These are phyloP conservation scores for Sinocyclocheilus maitianheensis DNA, from an alignment of 2,113 vertebrate species.

Conservation along the genomic window DNA sequence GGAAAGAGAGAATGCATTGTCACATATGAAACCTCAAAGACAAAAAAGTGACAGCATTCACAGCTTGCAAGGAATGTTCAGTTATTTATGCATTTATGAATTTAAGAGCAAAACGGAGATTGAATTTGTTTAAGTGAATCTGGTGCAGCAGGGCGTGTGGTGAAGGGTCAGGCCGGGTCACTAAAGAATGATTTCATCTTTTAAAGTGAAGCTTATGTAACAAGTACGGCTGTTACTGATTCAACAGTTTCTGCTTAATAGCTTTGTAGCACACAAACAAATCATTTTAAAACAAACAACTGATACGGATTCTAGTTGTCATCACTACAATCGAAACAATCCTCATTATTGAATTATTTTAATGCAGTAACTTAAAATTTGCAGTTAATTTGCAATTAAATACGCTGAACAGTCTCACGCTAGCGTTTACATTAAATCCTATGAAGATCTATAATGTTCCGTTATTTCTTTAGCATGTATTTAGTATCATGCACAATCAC, in stretches of 20 bases:
- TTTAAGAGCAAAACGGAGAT: neutral
- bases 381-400: neutral
- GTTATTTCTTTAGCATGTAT: slow-evolving; percentile 4
- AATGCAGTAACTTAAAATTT: neutral
- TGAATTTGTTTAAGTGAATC: slow-evolving; percentile 7
- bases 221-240: slow-evolving; percentile 47
- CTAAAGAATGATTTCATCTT: slow-evolving; percentile 60
- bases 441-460: neutral
- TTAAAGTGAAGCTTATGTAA: slow-evolving; percentile 59
- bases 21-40: neutral
- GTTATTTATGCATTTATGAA: neutral
- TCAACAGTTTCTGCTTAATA: slow-evolving; percentile 27
- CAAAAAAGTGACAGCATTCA: neutral
- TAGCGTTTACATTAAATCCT: neutral
- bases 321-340: no score
- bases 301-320: no score
- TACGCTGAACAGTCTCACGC: neutral
- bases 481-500: neutral
- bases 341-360: no score
- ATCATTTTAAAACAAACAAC: neutral
- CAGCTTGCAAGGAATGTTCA: neutral
- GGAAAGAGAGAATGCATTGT: slow-evolving; percentile 14
- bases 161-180: slow-evolving; percentile 52
- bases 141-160: slow-evolving; percentile 29
- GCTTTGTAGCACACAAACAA: slow-evolving; percentile 9